A percentile compares a stretch with the other conserved stretches of the same genome.
These are phyloP conservation scores for Enteromius treurensis DNA, from an alignment of 2,797 vertebrate species.

Conservation along the genomic window DNA sequence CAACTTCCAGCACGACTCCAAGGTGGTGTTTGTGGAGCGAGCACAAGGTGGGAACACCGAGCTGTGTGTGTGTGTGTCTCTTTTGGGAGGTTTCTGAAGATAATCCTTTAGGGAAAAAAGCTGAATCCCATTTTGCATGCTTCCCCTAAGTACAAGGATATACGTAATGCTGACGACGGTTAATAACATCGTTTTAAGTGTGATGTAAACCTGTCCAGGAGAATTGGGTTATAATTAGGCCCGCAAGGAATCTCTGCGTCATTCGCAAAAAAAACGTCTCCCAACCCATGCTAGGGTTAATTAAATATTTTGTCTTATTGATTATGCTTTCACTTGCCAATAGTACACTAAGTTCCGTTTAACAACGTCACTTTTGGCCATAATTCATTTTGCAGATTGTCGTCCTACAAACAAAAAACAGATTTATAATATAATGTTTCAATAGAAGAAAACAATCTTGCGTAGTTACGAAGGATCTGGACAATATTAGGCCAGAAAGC, in stretches of 20 bases:
- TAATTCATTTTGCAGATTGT: not conserved
- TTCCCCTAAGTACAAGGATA: conserved; percentile 18
- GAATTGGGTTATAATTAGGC: conserved; percentile 15
- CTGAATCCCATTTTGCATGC: conserved; percentile 21
- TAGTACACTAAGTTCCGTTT: not conserved
- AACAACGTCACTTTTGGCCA: not conserved
- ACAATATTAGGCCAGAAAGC: conserved; percentile 10
- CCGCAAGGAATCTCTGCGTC: conserved; percentile 4
- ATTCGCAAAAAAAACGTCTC: not conserved
- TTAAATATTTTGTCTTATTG: not conserved
- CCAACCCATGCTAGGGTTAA: not conserved
- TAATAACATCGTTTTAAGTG: not conserved
- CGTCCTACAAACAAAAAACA: too few relatives aligned
- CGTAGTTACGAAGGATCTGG: not conserved
- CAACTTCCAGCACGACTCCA: conserved; percentile 97
- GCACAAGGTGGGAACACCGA: conserved; percentile 85
- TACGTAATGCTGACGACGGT: conserved; percentile 26
- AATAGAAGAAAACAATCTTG: not conserved
- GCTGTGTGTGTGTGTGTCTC: conserved; percentile 33
- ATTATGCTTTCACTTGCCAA: conserved; percentile 1
- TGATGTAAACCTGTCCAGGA: conserved; percentile 28
- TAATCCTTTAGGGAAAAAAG: conserved; percentile 1
- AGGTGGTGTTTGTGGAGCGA: conserved; percentile 98
- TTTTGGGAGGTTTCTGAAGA: conserved; percentile 31
- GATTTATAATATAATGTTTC: not conserved